A percentile compares a stretch with the other conserved stretches of the same genome.
Conservation (phyloP, 2,797 vertebrate genomes). For the Scomberomorus guttatus region DNA sequence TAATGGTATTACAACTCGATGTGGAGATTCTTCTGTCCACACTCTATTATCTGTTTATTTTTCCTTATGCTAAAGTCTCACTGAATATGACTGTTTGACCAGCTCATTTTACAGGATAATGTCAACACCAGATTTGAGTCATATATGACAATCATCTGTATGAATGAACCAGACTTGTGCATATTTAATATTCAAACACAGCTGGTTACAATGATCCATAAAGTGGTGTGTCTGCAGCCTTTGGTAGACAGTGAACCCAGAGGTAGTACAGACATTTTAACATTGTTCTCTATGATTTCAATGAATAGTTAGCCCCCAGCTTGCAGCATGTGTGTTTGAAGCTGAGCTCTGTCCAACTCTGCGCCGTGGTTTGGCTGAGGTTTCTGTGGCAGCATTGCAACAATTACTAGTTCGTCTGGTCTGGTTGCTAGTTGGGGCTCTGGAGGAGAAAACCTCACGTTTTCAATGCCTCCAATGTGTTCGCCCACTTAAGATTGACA, state of each 20-base stretch:
- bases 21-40: not conserved
- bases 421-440: conserved; percentile 29
- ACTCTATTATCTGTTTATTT: not conserved
- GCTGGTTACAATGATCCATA: conserved; percentile 20
- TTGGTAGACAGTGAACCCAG: conserved; percentile 1
- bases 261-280: conserved; percentile 24
- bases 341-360: conserved; percentile 28
- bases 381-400: conserved; percentile 50
- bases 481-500: conserved; percentile 18
- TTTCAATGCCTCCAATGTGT: conserved; percentile 25
- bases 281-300: conserved; percentile 34
- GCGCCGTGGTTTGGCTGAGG: conserved; percentile 54
- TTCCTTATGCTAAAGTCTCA: not conserved
- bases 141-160: not conserved
- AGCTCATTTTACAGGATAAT: not conserved
- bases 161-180: not conserved
- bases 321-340: conserved; percentile 36
- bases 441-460: conserved; percentile 41
- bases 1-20: too few species aligned
- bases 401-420: conserved; percentile 57
- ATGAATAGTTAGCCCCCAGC: conserved; percentile 18
- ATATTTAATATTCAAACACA: conserved; percentile 1
- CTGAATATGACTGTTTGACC: not conserved
- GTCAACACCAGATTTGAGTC: not conserved
- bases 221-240: conserved; percentile 13